Evolutionary conservation across 2,888 invertebrate species (phyloP), one percentile per base, ranked within the genome.

Genomic region (Peribatodes rhomboidaria): DNA sequence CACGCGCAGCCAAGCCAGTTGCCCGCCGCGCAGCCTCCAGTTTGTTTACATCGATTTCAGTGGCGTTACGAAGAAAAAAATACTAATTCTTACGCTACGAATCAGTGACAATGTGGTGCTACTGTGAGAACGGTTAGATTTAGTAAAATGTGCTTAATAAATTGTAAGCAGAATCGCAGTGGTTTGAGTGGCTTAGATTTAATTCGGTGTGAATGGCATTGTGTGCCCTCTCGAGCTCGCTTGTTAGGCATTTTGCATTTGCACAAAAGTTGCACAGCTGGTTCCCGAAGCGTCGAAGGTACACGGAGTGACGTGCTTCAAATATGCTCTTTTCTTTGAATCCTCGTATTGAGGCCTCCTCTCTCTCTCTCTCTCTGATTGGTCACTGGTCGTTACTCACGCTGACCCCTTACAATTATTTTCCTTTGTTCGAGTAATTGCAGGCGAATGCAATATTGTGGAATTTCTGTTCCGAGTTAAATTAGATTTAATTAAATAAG

Each of bases 1-100:
- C 89, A 82, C 87, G 90, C 91, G 92, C 92, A 89, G 79, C 80
- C 81, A 76, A 86, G 88, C 89, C 91, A 92, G 93, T 91, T 86
- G 90, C 83, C 80, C 85, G 88, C 86, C 89, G 90, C 88, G 87
- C 90, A 91, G 91, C 92, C 92, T 92, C 90, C 87, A 85, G 87
- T 86, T 92, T 93, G 90, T 92, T 92, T 90, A 92, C 90, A 87
- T 76, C 77, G 74, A 78, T 71, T 65, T 60, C 61, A 68, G 69
- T 68, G 57, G 66, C 59, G 41, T 44, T 54, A 47, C 37, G 49
- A 27, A 60, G 22, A 54, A 65, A 66, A 71, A 63, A 65, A 61
- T 62, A 56, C 37, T 65, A 67, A 62, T 50, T 68, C 61, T 65
- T 55, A 55, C 39, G 33, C 52, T 46, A 42, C 52, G 63, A 67